phyloP scores from a whole-genome alignment of 2,888 invertebrate species.

The Xylota segnis region DNA sequence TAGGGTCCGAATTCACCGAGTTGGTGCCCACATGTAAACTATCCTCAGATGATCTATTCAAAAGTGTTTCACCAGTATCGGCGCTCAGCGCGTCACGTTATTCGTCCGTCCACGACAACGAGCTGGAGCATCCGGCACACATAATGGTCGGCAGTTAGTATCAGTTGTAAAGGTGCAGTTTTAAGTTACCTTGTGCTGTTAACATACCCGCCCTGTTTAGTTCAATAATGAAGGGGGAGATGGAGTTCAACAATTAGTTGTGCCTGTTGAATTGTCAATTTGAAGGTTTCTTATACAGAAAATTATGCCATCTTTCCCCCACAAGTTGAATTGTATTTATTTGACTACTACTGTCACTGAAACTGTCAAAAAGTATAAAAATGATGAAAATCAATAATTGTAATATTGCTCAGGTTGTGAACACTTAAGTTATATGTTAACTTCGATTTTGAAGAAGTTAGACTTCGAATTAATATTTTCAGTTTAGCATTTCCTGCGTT shows the following conservation, averaged over 20 bases:
- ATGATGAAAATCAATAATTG: constrained; percentile 69
- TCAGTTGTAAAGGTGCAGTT: constrained; percentile 81
- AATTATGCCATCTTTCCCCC: not conserved
- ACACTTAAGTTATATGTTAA: constrained; percentile 74
- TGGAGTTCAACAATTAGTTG: constrained; percentile 27
- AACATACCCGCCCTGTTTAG: constrained; percentile 68
- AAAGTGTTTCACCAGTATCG: constrained; percentile 83
- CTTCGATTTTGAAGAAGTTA: constrained; percentile 74
- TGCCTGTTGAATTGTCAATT: constrained; percentile 32
- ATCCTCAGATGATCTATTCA: constrained; percentile 86
- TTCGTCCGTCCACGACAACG: constrained; percentile 83
- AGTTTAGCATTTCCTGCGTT: constrained; percentile 68
- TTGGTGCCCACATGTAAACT: constrained; percentile 85
- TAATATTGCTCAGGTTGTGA: constrained; percentile 84
- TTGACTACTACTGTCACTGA: constrained; percentile 25
- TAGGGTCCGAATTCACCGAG: constrained; percentile 85
- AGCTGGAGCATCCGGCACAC: constrained; percentile 86
- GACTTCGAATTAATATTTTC: constrained; percentile 66
- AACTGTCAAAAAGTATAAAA: constrained; percentile 46
- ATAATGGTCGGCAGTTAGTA: constrained; percentile 86
- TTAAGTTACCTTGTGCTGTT: constrained; percentile 63
- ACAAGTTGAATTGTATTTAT: constrained; percentile 18
- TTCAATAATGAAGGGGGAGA: constrained; percentile 35
- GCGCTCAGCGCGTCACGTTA: constrained; percentile 81
- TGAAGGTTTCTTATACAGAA: constrained; percentile 47